Conservation (phyloP, 2,113 vertebrate species). For the Phodopus roborovskii region DNA sequence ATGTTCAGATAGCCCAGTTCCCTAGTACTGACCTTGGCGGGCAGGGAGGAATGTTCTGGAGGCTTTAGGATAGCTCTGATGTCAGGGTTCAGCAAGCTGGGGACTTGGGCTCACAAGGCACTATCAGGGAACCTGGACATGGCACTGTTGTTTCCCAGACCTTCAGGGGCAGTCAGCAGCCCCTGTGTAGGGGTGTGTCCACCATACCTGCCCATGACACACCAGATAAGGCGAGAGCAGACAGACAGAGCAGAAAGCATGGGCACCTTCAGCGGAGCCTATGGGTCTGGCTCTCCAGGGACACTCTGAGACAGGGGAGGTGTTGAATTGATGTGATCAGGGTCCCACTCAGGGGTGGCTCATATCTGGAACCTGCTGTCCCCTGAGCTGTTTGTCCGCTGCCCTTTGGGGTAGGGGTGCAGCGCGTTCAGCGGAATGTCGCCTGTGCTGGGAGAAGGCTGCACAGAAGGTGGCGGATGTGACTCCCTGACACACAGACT, state of each 20-base stretch:
- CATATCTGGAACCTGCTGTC: neutral
- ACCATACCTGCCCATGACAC: accelerated
- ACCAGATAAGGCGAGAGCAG: accelerated
- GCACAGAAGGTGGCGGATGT: accelerated
- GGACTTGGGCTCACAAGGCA: neutral
- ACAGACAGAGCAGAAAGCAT: no score
- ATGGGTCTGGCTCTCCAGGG: neutral
- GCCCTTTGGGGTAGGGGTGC: neutral
- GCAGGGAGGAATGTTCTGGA: accelerated
- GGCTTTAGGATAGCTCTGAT: neutral
- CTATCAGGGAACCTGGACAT: neutral
- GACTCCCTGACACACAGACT: accelerated
- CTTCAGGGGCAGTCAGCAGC: accelerated
- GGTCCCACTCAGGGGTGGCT: accelerated
- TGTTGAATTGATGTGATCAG: accelerated
- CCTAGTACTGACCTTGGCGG: accelerated
- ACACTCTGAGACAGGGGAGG: neutral
- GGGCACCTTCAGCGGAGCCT: neutral
- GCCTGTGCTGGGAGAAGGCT: neutral
- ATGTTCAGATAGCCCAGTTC: accelerated
- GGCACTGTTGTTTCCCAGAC: neutral
- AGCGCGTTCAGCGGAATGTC: accelerated
- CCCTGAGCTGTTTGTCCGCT: accelerated
- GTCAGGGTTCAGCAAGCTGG: neutral
- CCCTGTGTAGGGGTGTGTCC: accelerated